Percentiles rank a stretch among this genome's conserved stretches.
Evolutionary conservation across 2,797 vertebrate genomes (phyloP).

Genomic region (Yasuhikotakia modesta): DNA sequence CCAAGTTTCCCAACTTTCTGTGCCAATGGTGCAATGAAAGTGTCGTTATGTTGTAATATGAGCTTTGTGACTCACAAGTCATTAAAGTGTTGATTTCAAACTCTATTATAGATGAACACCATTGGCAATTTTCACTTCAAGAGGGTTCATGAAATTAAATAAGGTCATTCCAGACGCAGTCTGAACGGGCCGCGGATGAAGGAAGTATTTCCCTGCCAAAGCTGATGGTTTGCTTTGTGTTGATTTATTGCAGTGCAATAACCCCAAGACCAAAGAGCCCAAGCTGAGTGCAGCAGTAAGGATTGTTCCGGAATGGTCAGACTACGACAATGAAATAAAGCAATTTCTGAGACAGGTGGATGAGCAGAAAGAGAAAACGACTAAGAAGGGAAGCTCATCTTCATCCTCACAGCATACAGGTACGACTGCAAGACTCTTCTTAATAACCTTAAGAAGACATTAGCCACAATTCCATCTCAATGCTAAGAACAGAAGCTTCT

Average conservation of each 20-base stretch:
- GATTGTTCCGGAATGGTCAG: conserved; percentile 91
- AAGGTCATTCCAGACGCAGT: conserved; percentile 60
- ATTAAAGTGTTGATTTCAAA: conserved; percentile 19
- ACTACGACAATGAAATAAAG: conserved; percentile 89
- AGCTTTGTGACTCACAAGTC: conserved; percentile 17
- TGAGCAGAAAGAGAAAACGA: conserved; percentile 65
- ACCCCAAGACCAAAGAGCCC: conserved; percentile 98
- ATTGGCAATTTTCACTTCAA: conserved; percentile 69
- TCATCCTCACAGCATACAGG: conserved; percentile 58
- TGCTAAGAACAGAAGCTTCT: neutral
- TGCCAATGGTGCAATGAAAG: neutral
- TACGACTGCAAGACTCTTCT: conserved; percentile 45
- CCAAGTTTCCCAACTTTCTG: neutral
- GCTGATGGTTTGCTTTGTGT: conserved; percentile 53
- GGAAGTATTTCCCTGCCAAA: conserved; percentile 13
- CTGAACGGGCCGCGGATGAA: conserved; percentile 5
- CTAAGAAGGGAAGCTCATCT: neutral
- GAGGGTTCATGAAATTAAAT: conserved; percentile 73
- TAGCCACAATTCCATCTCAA: neutral
- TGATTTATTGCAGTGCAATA: conserved; percentile 86
- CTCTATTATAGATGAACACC: conserved; percentile 49
- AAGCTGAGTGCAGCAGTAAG: conserved; percentile 89
- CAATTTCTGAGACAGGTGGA: conserved; percentile 76
- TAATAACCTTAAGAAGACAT: neutral
- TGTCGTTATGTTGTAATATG: neutral